phyloP scores from a whole-genome alignment of 2,113 vertebrate species.

The Eurypyga helias region DNA sequence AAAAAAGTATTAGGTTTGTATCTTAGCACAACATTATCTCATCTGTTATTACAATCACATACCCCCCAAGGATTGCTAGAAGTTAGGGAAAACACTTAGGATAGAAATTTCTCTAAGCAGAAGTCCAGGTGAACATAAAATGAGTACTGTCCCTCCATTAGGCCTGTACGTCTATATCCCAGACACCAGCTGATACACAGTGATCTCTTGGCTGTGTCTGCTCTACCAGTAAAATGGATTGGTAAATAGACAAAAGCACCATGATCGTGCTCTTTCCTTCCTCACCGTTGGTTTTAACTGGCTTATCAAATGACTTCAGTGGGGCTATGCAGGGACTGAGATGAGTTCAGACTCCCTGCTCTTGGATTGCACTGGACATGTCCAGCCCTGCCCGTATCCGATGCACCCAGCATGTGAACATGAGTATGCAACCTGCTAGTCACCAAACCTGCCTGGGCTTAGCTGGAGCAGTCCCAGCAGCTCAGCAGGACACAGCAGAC shows the following conservation, averaged over 20 bases:
- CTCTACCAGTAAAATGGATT: neutral
- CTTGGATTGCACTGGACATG: neutral
- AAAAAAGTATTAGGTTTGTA: neutral
- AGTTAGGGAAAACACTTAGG: neutral
- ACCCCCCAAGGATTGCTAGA: neutral
- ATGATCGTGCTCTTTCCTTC: neutral
- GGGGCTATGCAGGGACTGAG: neutral
- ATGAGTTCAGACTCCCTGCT: neutral
- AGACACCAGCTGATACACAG: neutral
- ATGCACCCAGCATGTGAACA: neutral
- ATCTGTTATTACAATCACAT: neutral
- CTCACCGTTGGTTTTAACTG: neutral
- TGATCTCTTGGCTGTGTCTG: fast-evolving
- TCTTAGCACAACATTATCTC: neutral
- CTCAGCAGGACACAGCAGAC: neutral
- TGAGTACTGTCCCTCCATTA: neutral
- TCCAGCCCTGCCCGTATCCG: neutral
- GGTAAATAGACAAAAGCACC: neutral
- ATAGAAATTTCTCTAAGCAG: neutral
- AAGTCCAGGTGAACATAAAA: neutral
- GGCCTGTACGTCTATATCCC: neutral
- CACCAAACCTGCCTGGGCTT: neutral
- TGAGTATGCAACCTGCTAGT: fast-evolving
- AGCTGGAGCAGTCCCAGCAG: neutral
- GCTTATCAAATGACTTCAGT: neutral